Base-by-base conservation (phyloP, 2,888 invertebrate genomes). In the Linnaemya vulpina region DNA sequence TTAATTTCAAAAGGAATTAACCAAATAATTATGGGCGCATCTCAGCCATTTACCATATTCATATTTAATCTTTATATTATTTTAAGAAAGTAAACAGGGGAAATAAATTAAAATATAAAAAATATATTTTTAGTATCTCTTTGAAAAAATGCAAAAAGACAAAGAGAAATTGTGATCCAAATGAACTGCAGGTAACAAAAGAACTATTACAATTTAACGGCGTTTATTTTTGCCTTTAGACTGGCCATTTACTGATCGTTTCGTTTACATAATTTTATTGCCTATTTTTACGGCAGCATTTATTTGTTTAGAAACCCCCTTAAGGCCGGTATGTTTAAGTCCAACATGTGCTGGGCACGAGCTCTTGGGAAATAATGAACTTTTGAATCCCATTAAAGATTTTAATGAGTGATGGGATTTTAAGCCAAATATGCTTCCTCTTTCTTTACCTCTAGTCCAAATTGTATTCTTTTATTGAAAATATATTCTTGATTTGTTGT, bases 321-420 rank as follows among this genome's bases (percentile, higher is more conserved):
- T 62, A 17, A 62, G 51, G 77, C 51, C 35, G 30, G 30, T 1
- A 70, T 70, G 53, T 60, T 30, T 22, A 35, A 17, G 15, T 35
- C 17, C 22, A 51, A 51, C 62, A 70, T 20, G 40, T 70, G 62
- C 53, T 51, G 62, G 70, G n/a, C 63, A 70, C 35, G 30, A 15
- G 78, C 53, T 8, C 5, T 11, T 35, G 8, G 25, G 3, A 71
- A 71, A 46, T 60, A 8, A 0, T 35, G 30, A 35, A 55, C 17
- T 67, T 46, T 67, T 40, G 71, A 77, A 78, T 63, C 70, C 70
- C 70, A 70, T 70, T 78, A 78, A 62, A 63, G 35, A 13, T 63
- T 55, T 53, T 38, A 58, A 43, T 78, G 78, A 78, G 62, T 78
- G 70, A 70, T 78, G 25, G 30, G 40, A 22, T 58, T 43, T 17